Evolutionary conservation across 92 coral and sea anemone species (phyloP).

Genomic region (Scolanthus callimorphus): DNA sequence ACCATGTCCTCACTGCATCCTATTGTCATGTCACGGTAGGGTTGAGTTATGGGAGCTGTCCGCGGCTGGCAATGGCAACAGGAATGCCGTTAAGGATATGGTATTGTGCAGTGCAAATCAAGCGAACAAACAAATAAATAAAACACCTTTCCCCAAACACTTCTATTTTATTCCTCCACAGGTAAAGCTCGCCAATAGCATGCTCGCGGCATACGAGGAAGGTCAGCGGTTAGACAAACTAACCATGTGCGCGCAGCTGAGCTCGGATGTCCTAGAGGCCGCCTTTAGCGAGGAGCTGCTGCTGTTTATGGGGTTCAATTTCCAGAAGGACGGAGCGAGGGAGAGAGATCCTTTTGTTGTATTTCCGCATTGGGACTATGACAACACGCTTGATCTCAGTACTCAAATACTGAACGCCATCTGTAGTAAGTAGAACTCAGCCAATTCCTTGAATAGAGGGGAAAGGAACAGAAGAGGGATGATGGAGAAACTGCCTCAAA

Average conservation of each 20-base stretch:
- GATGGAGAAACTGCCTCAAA: too few relatives aligned
- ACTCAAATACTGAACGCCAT: conserved; percentile 45
- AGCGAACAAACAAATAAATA: too few relatives aligned
- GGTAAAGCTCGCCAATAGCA: conserved; percentile 57
- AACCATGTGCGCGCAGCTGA: conserved; percentile 70
- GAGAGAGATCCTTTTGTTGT: conserved; percentile 68
- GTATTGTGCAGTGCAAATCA: too few relatives aligned
- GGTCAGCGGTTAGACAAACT: conserved; percentile 53
- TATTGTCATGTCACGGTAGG: too few relatives aligned
- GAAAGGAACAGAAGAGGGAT: too few relatives aligned
- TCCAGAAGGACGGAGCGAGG: conserved; percentile 61
- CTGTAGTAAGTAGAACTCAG: conserved; percentile 56
- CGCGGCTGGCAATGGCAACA: too few relatives aligned
- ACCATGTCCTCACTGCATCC: too few relatives aligned
- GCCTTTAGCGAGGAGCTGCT: conserved; percentile 48
- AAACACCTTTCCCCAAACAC: too few relatives aligned
- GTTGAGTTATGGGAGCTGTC: too few relatives aligned
- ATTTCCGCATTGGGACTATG: conserved; percentile 88
- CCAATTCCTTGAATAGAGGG: too few relatives aligned
- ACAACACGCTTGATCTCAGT: conserved; percentile 40
- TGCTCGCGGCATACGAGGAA: conserved; percentile 58
- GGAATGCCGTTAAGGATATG: too few relatives aligned
- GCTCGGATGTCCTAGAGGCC: conserved; percentile 55
- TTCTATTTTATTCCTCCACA: too few relatives aligned
- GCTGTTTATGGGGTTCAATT: conserved; percentile 61